A percentile compares a stretch with the other conserved stretches of the same genome.
Evolutionary conservation across 2,888 invertebrate species (phyloP).

Genomic region (Conops quadrifasciatus): DNA sequence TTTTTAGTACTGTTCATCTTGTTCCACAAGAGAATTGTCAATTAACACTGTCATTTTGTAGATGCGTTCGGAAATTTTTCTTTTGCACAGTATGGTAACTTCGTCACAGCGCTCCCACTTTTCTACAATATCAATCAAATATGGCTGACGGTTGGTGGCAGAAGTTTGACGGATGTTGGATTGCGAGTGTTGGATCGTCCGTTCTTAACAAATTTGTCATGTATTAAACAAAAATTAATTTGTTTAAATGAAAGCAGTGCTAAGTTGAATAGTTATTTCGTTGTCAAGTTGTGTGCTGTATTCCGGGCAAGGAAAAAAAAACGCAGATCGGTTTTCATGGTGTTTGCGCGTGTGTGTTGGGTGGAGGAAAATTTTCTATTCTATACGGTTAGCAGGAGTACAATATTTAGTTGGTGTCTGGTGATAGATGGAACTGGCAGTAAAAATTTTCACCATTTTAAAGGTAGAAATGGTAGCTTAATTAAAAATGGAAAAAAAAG

Average conservation of each 20-base stretch:
- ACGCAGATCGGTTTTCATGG: background rate
- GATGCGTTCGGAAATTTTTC: constrained; percentile 11
- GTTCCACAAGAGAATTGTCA: too few species aligned
- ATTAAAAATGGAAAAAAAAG: background rate
- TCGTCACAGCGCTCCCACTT: background rate
- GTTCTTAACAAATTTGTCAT: constrained; percentile 22
- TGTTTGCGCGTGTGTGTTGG: constrained; percentile 7
- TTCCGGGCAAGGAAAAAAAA: background rate
- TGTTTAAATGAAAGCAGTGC: background rate
- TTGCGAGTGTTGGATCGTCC: constrained; percentile 2
- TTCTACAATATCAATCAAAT: constrained; percentile 26
- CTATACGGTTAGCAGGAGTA: constrained; percentile 11
- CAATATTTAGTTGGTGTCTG: background rate
- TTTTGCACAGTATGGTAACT: constrained; percentile 25
- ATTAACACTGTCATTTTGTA: constrained; percentile 6
- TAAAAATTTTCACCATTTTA: background rate
- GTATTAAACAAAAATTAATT: constrained; percentile 24
- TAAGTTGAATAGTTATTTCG: background rate
- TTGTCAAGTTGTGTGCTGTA: constrained; percentile 5
- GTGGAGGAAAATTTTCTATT: constrained; percentile 31
- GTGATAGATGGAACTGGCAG: background rate
- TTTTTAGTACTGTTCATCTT: too few species aligned
- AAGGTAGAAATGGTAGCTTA: background rate
- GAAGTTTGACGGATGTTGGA: constrained; percentile 26
- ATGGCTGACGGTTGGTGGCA: constrained; percentile 33